Base-by-base conservation (phyloP, 1,140 invertebrate species). In the Drosophila insularis region DNA sequence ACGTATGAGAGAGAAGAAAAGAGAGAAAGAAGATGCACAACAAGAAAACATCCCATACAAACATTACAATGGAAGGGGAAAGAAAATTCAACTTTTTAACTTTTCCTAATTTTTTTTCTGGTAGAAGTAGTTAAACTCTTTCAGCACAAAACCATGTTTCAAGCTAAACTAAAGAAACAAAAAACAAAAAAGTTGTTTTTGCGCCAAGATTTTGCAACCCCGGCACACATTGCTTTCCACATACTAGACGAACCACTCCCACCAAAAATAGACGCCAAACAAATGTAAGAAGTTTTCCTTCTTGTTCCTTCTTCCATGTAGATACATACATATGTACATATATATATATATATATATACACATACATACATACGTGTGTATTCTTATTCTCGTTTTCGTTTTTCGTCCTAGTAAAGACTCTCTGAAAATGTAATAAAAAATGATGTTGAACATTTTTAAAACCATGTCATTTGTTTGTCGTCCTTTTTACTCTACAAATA, bases 401-500 rank as follows among this genome's bases (percentile, higher is more conserved):
- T 2, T 6, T 17, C 43, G 17, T 46, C 43, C 43, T 46, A 46
- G 43, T 46, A 46, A 46, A 46, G 43, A 46, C 43, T 46, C 43
- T 46, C 43, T 46, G 43, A 46, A 46, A 46, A 46, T 46, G 43
- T 46, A 46, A 46, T 46, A 46, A 46, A 46, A 46, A 46, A 14
- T 19, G 43, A 46, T 46, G 43, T 46, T 46, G 14, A 46, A 46
- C 43, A 46, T 46, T 46, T 46, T 46, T 46, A 46, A 46, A 14
- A 46, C 43, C 43, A 46, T 46, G 43, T 46, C 43, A 46, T 17
- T 46, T 46, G 43, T 46, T 46, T 46, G 43, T 46, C 17, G 40
- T 46, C 40, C 7, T 46, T 46, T 46, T 35, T 35, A 2, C 1
- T 8, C 32, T 35, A 35, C 10, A 35, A 35, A 35, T 0, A 10